Conservation (phyloP, 2,888 invertebrate species). For the Brachyopa scutellaris region DNA sequence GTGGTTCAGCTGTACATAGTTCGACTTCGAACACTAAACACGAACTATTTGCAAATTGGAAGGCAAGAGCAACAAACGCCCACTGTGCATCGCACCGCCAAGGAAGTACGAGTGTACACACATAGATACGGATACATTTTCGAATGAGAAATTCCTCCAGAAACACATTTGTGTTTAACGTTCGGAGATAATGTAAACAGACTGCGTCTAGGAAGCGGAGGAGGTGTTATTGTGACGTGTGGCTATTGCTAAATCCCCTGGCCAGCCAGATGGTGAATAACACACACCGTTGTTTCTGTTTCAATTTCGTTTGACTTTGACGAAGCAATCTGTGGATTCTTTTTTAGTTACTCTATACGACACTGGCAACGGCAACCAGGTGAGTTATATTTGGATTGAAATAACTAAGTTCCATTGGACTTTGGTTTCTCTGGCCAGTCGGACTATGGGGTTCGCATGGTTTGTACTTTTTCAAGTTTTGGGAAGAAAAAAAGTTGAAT, state of each 20-base stretch:
- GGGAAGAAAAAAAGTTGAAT: too few species aligned
- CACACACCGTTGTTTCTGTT: constrained; percentile 1
- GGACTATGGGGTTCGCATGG: constrained; percentile 14
- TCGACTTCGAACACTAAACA: constrained; percentile 35
- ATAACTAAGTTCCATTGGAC: constrained; percentile 1
- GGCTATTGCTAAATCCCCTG: constrained; percentile 10
- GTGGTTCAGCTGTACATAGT: neutral
- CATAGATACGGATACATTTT: too few species aligned
- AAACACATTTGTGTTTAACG: constrained; percentile 51
- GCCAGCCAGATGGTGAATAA: constrained; percentile 30
- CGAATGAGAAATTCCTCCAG: constrained; percentile 38
- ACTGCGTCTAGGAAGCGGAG: constrained; percentile 26
- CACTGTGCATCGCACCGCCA: neutral
- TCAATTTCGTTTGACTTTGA: constrained; percentile 35
- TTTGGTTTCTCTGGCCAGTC: neutral
- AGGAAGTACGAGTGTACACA: neutral
- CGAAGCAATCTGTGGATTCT: constrained; percentile 27
- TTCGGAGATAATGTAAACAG: constrained; percentile 56
- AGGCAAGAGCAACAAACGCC: constrained; percentile 11
- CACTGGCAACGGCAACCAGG: constrained; percentile 26
- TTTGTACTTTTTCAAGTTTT: neutral
- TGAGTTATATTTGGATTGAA: constrained; percentile 44
- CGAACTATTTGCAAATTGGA: constrained; percentile 49
- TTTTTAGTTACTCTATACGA: constrained; percentile 17
- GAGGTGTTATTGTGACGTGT: constrained; percentile 12